Evolutionary conservation across 1,140 invertebrate genomes (phyloP).

Genomic region (Drosophila triauraria): DNA sequence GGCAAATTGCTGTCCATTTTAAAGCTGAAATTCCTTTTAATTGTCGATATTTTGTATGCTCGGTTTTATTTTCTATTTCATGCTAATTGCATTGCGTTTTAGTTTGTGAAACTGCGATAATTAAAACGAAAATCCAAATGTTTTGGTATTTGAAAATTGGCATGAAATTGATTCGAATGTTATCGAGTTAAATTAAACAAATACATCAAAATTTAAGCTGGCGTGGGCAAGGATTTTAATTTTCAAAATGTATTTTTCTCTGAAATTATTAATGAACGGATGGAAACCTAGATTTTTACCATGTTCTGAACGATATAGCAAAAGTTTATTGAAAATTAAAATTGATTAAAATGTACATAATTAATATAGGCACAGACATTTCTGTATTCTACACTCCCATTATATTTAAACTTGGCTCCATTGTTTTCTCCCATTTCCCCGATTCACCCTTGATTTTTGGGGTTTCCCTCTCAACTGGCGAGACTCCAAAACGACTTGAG

Average conservation of each 20-base stretch:
- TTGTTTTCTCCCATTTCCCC: neutral
- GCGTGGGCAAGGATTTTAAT: neutral
- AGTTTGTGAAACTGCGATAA: slow-evolving; percentile 36
- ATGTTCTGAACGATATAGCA: too few species aligned
- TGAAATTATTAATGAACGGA: neutral
- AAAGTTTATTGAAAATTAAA: too few species aligned
- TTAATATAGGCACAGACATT: too few species aligned
- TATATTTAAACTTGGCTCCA: neutral
- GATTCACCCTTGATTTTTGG: neutral
- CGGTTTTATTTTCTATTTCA: slow-evolving; percentile 37
- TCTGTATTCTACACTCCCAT: neutral
- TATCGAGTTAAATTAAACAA: slow-evolving; percentile 26
- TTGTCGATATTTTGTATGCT: slow-evolving; percentile 38
- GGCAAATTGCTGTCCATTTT: slow-evolving; percentile 43
- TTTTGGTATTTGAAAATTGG: slow-evolving; percentile 34
- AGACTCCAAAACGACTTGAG: slow-evolving; percentile 67
- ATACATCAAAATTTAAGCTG: slow-evolving; percentile 15
- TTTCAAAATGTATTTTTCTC: neutral
- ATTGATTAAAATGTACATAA: neutral
- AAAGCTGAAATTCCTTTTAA: slow-evolving; percentile 45
- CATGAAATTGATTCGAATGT: slow-evolving; percentile 41
- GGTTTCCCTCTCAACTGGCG: slow-evolving; percentile 27
- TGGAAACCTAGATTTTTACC: too few species aligned
- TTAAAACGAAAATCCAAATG: slow-evolving; percentile 45
- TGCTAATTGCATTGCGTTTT: slow-evolving; percentile 53